Percentiles rank a stretch among this genome's conserved stretches.
These are phyloP conservation scores for Cyphomyrmex costatus DNA, from an alignment of 1,140 invertebrate species.

Conservation along the genomic window DNA sequence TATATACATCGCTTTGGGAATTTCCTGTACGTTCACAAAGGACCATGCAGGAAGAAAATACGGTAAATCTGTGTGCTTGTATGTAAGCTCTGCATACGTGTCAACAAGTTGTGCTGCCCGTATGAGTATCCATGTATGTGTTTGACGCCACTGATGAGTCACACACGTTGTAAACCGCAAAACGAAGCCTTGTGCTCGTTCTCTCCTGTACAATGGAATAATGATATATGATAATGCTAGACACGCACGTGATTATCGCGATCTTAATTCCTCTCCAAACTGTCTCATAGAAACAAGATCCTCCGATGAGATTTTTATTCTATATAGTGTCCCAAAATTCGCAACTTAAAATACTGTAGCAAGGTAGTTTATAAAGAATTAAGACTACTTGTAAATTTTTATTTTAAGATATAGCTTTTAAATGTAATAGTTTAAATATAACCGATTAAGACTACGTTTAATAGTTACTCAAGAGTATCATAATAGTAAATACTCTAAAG, in stretches of 20 bases:
- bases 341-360: too few relatives aligned
- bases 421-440: too few relatives aligned
- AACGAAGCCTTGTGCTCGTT: slow-evolving; percentile 74
- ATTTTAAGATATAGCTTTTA: too few relatives aligned
- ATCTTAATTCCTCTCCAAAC: slow-evolving; percentile 65
- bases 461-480: too few relatives aligned
- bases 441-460: too few relatives aligned
- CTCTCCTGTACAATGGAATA: slow-evolving; percentile 64
- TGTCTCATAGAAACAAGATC: slow-evolving; percentile 40
- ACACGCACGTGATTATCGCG: slow-evolving; percentile 67
- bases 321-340: too few relatives aligned
- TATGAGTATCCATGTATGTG: not conserved
- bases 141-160: slow-evolving; percentile 27
- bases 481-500: too few relatives aligned
- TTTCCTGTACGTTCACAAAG: slow-evolving; percentile 38
- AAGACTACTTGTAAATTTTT: too few relatives aligned
- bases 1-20: slow-evolving; percentile 2
- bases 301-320: slow-evolving; percentile 50
- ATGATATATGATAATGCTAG: slow-evolving; percentile 71
- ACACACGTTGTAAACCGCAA: slow-evolving; percentile 53
- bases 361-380: too few relatives aligned
- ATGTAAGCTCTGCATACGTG: not conserved
- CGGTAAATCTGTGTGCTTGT: not conserved
- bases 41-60: slow-evolving; percentile 37
- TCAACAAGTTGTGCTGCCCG: not conserved